Conservation (phyloP, 2,797 vertebrate species). For the Sebastolobus altivelis region DNA sequence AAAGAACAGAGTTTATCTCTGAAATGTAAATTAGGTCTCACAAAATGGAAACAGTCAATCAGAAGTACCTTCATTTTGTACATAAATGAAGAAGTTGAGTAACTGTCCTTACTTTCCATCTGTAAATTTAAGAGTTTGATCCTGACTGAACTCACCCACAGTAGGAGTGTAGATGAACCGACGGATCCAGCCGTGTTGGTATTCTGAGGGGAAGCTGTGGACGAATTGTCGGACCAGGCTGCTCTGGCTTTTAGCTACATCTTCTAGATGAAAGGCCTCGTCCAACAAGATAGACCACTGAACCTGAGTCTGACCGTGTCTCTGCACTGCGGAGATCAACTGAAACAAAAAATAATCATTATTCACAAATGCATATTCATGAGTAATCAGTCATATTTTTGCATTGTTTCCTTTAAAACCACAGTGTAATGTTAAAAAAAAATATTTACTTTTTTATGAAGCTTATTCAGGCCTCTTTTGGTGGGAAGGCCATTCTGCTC, state of each 20-base stretch:
- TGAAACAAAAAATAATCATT: constrained; percentile 57
- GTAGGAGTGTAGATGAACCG: constrained; percentile 89
- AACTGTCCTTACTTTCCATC: neutral
- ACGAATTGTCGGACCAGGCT: constrained; percentile 86
- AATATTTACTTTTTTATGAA: constrained; percentile 90
- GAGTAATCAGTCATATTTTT: neutral
- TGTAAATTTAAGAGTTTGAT: neutral
- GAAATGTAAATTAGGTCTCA: neutral
- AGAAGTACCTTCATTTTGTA: neutral
- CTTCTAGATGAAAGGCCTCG: constrained; percentile 92
- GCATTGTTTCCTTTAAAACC: neutral
- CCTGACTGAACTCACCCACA: constrained; percentile 83
- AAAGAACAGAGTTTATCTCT: neutral
- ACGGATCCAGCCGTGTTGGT: constrained; percentile 82
- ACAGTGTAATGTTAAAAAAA: neutral
- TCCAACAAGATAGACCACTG: constrained; percentile 93
- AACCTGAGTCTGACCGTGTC: constrained; percentile 89
- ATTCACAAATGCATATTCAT: neutral
- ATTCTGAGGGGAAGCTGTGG: constrained; percentile 86
- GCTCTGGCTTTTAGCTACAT: constrained; percentile 91
- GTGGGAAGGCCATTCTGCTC: constrained; percentile 86
- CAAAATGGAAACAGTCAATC: neutral
- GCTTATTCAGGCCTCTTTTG: constrained; percentile 88
- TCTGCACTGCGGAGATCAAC: constrained; percentile 93
- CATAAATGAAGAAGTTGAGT: neutral